Percentiles rank a stretch among this genome's conserved stretches.
Evolutionary conservation across 2,888 invertebrate species (phyloP).

Genomic region (Gisinianus flammeolus): DNA sequence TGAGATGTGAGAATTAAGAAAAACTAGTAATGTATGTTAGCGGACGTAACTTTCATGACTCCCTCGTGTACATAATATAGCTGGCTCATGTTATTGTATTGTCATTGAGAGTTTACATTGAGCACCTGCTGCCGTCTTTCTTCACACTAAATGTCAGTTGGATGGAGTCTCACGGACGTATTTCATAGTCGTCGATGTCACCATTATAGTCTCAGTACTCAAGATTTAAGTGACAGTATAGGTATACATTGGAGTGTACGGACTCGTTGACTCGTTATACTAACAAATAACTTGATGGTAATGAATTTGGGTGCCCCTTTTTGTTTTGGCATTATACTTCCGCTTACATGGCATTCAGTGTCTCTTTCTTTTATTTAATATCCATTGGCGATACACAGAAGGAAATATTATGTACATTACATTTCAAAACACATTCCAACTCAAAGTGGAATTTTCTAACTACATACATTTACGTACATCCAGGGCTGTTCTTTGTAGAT

Average conservation of each 20-base stretch:
- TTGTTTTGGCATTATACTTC: slow-evolving; percentile 41
- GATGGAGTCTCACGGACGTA: slow-evolving; percentile 12
- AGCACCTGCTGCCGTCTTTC: slow-evolving; percentile 41
- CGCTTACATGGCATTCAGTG: slow-evolving; percentile 19
- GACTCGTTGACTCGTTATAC: not conserved
- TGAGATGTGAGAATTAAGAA: not conserved
- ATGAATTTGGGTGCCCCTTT: slow-evolving; percentile 3
- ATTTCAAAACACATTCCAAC: too few relatives aligned
- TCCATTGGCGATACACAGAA: too few relatives aligned
- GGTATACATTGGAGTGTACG: not conserved
- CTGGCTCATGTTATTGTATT: not conserved
- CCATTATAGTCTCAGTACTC: slow-evolving; percentile 1
- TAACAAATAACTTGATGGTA: slow-evolving; percentile 6
- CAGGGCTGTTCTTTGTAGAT: too few relatives aligned
- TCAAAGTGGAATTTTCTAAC: too few relatives aligned
- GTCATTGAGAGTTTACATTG: slow-evolving; percentile 12
- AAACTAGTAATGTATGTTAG: not conserved
- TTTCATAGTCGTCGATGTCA: slow-evolving; percentile 23
- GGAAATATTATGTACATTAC: too few relatives aligned
- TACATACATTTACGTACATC: too few relatives aligned
- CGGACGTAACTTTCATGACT: not conserved
- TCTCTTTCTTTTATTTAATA: not conserved
- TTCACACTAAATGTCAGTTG: slow-evolving; percentile 3
- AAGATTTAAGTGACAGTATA: slow-evolving; percentile 28
- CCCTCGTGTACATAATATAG: not conserved